Percentiles rank a stretch among this genome's conserved stretches.
Evolutionary conservation across 1,140 invertebrate genomes (phyloP).

Genomic region (Eumaeus atala): DNA sequence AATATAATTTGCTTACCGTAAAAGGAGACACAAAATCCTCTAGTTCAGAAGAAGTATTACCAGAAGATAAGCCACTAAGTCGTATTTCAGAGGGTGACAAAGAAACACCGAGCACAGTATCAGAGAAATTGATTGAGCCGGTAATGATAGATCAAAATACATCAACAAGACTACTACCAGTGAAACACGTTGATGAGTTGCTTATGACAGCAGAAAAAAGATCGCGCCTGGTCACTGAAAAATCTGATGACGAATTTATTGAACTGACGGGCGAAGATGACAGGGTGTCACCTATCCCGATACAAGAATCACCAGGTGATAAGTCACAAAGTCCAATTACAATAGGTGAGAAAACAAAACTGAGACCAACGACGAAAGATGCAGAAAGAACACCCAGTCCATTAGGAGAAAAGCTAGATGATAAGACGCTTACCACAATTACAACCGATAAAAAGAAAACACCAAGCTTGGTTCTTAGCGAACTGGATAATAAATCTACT

Average conservation of each 20-base stretch:
- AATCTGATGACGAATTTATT: not conserved
- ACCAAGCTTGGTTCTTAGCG: too few relatives aligned
- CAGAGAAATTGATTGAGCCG: not conserved
- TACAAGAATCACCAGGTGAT: constrained; percentile 1
- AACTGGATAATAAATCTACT: not conserved
- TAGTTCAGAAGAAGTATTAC: not conserved
- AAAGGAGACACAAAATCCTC: not conserved
- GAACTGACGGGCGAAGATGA: not conserved
- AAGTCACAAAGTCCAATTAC: not conserved
- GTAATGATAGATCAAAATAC: not conserved
- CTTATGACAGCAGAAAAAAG: too few relatives aligned
- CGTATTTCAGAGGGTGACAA: constrained; percentile 4
- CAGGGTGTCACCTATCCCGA: constrained; percentile 9
- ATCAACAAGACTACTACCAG: not conserved
- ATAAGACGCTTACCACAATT: not conserved
- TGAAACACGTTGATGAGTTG: not conserved
- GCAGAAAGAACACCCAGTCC: not conserved
- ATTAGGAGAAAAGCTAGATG: not conserved
- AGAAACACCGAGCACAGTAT: not conserved
- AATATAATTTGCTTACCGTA: not conserved
- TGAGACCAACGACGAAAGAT: not conserved
- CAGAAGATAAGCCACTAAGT: not conserved
- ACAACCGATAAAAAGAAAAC: not conserved
- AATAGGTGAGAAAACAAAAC: not conserved
- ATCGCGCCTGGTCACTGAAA: not conserved